Evolutionary conservation across 1,140 invertebrate genomes (phyloP), one percentile per base, ranked within the genome.

Genomic region (Eubasilissa regina): DNA sequence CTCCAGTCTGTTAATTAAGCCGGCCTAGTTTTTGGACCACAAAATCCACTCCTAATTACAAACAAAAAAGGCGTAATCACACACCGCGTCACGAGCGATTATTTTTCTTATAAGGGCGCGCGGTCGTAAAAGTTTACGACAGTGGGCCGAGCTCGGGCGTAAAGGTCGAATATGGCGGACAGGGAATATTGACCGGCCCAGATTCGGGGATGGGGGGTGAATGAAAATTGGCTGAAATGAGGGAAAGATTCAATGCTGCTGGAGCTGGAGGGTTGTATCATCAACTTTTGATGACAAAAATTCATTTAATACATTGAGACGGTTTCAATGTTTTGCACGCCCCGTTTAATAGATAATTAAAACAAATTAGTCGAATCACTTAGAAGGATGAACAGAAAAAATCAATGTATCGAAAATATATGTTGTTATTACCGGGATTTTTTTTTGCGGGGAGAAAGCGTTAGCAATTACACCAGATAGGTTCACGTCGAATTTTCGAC

Each of bases 61-160:
- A 56, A 56, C 7, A 17, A 56, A 56, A 56, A 56, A 4, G 53
- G 15, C n/a, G 15, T 12, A 56, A 56, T 56, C 53, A 56, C 53
- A 56, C 53, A 56, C 10, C 4, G 53, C 53, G 53, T 9, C 10
- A 13, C 7, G 6, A 3, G 53, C 7, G 6, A 19, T 56, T 56
- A 19, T 56, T 17, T 56, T 55, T 55, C 17, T 55, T 55, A 55
- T 55, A 15, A 15, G 53, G 53, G 53, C 7, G 15, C 25, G 25
- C 25, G 25, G 25, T 35, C 25, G 4, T 56, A 56, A 64, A 64
- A 64, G 15, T n/a, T 45, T 64, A 45, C 44, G 12, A 44, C 12
- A 7, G 35, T 35, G 35, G 53, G 17, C n/a, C n/a, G n/a, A 8
- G 11, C 53, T 17, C 13, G 53, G 53, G 53, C n/a, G 53, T 6